These are phyloP conservation scores for Myxocyprinus asiaticus DNA, from an alignment of 2,113 vertebrate species.

Conservation along the genomic window DNA sequence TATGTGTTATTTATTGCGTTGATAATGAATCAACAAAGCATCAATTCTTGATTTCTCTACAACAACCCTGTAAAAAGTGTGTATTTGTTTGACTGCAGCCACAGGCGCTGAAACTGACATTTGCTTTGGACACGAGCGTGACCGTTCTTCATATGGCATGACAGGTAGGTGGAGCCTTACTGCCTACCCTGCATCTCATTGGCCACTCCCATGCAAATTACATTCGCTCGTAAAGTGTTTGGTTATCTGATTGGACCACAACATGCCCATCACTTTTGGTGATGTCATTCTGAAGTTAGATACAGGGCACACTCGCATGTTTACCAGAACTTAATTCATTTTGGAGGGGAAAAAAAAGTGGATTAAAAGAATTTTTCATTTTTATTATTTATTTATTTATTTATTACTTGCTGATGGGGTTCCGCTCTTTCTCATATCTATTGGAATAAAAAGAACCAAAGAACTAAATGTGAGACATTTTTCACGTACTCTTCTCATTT, in stretches of 20 bases:
- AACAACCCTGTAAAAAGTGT: neutral
- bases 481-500: no score
- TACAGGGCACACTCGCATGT: slow-evolving; percentile 67
- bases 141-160: slow-evolving; percentile 34
- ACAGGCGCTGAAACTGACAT: slow-evolving; percentile 20
- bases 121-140: slow-evolving; percentile 42
- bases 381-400: neutral
- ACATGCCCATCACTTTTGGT: slow-evolving; percentile 45
- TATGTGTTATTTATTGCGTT: neutral
- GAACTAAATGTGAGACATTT: no score
- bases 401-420: neutral
- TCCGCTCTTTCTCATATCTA: neutral
- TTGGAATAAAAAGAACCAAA: no score
- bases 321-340: slow-evolving; percentile 16
- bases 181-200: slow-evolving; percentile 62
- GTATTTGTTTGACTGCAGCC: neutral
- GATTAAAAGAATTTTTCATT: neutral
- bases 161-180: slow-evolving; percentile 19
- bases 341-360: neutral
- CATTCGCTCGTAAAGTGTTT: neutral
- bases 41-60: neutral
- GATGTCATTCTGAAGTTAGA: slow-evolving; percentile 68
- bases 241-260: slow-evolving; percentile 47
- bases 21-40: neutral
- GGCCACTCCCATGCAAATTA: slow-evolving; percentile 52